Conservation (phyloP, 2,888 invertebrate genomes). For the Drosophila anceps region DNA sequence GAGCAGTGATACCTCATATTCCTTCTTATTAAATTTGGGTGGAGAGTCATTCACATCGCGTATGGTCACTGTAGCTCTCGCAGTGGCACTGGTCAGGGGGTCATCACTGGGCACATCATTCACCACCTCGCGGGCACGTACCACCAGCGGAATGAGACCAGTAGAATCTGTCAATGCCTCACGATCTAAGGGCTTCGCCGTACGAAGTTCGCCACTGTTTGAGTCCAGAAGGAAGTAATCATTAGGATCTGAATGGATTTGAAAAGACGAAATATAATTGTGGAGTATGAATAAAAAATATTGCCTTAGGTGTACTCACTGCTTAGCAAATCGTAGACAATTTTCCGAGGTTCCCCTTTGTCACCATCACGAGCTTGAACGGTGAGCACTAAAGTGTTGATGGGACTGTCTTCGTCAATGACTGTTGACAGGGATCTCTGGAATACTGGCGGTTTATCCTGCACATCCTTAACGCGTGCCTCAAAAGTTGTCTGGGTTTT, state of each 20-base stretch:
- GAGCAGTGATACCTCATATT: constrained; percentile 92
- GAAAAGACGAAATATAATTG: not conserved
- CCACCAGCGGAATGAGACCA: constrained; percentile 91
- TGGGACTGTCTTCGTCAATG: constrained; percentile 92
- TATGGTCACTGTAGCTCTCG: constrained; percentile 93
- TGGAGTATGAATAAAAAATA: not conserved
- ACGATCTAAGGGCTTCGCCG: constrained; percentile 93
- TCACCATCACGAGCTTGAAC: constrained; percentile 94
- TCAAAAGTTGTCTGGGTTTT: constrained; percentile 91
- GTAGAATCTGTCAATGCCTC: constrained; percentile 92
- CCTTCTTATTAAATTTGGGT: constrained; percentile 92
- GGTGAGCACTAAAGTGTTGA: constrained; percentile 92
- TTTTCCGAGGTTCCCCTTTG: constrained; percentile 91
- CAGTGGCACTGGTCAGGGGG: constrained; percentile 89
- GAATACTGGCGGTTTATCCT: constrained; percentile 94
- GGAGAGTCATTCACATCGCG: constrained; percentile 96
- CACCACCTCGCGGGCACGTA: constrained; percentile 92
- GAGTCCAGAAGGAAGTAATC: constrained; percentile 94
- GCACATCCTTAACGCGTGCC: constrained; percentile 93
- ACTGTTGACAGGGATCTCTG: constrained; percentile 92
- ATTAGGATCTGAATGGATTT: constrained; percentile 89
- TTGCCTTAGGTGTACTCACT: constrained; percentile 88
- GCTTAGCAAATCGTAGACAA: constrained; percentile 91
- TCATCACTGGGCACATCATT: constrained; percentile 90
- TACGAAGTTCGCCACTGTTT: constrained; percentile 91